Conservation (phyloP, 2,113 vertebrate genomes). For the Talpa occidentalis region DNA sequence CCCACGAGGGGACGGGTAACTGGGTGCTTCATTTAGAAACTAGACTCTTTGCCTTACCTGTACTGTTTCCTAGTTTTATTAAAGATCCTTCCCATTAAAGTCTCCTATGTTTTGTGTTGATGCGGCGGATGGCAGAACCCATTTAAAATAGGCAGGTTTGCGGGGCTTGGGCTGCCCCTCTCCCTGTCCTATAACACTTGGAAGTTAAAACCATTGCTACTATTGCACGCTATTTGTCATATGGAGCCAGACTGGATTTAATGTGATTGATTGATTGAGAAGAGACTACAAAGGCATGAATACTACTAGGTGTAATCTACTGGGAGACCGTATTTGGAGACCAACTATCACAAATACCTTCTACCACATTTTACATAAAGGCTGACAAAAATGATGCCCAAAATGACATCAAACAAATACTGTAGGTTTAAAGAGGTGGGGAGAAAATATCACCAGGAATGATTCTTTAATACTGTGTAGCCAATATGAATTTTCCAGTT, state of each 20-base stretch:
- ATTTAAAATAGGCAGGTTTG: no score
- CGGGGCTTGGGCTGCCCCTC: no score
- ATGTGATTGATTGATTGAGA: background rate
- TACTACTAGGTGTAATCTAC: background rate
- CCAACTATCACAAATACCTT: background rate
- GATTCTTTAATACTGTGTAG: background rate
- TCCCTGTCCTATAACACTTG: no score
- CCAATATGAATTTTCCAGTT: constrained; percentile 2
- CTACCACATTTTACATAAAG: background rate
- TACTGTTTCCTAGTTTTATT: no score
- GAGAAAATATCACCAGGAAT: background rate
- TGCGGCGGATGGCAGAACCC: no score
- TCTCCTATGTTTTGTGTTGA: no score
- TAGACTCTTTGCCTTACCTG: no score
- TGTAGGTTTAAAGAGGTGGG: background rate
- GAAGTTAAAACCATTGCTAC: background rate
- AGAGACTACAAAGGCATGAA: background rate
- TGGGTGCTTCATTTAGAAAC: no score
- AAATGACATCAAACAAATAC: background rate
- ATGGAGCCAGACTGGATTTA: background rate
- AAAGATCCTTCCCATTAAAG: no score
- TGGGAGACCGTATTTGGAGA: background rate
- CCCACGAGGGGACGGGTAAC: no score
- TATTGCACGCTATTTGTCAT: background rate
- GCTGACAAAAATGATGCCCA: background rate